Percentiles rank a stretch among this genome's conserved stretches.
Evolutionary conservation across 1,140 invertebrate genomes (phyloP).

Genomic region (Vanessa tameamea): DNA sequence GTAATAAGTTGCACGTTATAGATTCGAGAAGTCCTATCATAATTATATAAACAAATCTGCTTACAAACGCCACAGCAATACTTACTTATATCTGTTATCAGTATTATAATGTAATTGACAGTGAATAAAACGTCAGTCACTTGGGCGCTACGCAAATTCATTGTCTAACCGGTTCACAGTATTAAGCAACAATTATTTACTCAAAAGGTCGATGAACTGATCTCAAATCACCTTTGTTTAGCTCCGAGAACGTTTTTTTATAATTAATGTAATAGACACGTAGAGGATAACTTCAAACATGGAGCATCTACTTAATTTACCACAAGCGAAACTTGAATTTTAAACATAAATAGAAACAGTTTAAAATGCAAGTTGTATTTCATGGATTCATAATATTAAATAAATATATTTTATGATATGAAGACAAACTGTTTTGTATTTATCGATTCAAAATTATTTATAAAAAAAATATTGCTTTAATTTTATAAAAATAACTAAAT

Average conservation of each 20-base stretch:
- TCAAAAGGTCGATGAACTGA: neutral
- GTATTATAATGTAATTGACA: conserved; percentile 6
- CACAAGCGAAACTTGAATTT: no score
- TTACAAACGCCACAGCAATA: neutral
- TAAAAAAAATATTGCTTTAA: no score
- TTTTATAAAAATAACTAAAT: no score
- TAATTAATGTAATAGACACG: neutral
- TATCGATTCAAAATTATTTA: no score
- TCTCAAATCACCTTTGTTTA: neutral
- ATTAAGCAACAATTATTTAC: conserved; percentile 8
- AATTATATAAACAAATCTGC: neutral
- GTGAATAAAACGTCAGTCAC: conserved; percentile 11
- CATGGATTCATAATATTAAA: no score
- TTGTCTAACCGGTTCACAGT: conserved; percentile 1
- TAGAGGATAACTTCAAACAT: no score
- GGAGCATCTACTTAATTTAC: no score
- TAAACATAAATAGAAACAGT: no score
- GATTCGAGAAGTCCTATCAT: neutral
- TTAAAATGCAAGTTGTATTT: no score
- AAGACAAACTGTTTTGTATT: no score
- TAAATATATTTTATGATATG: no score
- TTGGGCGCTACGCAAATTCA: conserved; percentile 2
- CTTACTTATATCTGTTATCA: conserved; percentile 7
- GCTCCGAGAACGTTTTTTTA: neutral
- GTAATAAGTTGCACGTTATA: neutral